These are phyloP conservation scores for Irena cyanogastra DNA, from an alignment of 2,113 vertebrate genomes.

Conservation along the genomic window DNA sequence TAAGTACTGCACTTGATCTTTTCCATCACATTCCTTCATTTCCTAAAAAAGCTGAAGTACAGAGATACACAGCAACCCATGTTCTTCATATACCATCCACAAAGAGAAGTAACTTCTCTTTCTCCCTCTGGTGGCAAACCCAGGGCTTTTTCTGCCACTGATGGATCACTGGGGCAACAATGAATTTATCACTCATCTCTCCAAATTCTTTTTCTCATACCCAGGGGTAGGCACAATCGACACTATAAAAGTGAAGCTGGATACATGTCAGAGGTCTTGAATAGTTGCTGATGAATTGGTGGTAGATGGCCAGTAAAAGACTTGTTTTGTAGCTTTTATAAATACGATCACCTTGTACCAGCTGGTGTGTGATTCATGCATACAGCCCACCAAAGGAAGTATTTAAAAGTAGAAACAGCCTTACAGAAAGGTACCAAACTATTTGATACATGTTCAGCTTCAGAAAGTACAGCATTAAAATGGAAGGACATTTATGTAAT, in stretches of 20 bases:
- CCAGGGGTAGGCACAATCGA: not conserved
- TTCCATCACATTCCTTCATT: not conserved
- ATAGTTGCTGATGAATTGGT: not conserved
- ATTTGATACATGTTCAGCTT: not conserved
- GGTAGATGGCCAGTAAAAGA: not conserved
- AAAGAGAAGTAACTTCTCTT: not conserved
- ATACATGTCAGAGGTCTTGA: not conserved
- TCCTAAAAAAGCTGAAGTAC: not conserved
- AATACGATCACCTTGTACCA: not conserved
- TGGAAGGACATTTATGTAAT: not conserved
- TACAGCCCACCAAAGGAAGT: not conserved
- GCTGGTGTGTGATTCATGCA: not conserved
- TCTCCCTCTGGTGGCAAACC: conserved; percentile 12
- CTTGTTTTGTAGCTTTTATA: not conserved
- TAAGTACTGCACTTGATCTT: not conserved
- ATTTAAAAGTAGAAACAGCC: not conserved
- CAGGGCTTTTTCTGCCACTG: not conserved
- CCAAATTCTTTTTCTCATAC: not conserved
- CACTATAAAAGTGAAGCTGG: not conserved
- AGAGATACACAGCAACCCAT: not conserved
- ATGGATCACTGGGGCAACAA: not conserved
- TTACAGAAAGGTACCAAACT: not conserved
- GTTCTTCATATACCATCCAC: not conserved
- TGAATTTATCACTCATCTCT: not conserved
- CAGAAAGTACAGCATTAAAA: not conserved